phyloP scores from a whole-genome alignment of 1,140 invertebrate species.

The Cylas formicarius region DNA sequence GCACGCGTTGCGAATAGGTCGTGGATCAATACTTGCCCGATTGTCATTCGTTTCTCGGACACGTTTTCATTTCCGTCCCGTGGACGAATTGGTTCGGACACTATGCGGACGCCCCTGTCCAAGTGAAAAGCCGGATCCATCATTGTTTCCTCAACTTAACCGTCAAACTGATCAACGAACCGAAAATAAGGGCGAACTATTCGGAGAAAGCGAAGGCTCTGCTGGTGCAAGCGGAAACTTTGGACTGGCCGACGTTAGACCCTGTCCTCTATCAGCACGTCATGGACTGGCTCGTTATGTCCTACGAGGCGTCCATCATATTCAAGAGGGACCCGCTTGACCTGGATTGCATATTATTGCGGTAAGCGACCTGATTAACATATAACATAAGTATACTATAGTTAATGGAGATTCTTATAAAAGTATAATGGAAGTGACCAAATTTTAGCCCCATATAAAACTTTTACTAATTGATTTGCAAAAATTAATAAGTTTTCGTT shows the following conservation, averaged over 20 bases:
- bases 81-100: slow-evolving; percentile 51
- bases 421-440: too few relatives aligned
- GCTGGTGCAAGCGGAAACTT: slow-evolving; percentile 56
- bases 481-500: too few relatives aligned
- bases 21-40: slow-evolving; percentile 62
- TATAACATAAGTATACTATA: too few relatives aligned
- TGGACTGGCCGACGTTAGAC: slow-evolving; percentile 64
- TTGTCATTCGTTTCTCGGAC: slow-evolving; percentile 62
- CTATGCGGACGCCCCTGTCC: slow-evolving; percentile 39
- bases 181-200: slow-evolving; percentile 53
- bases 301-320: slow-evolving; percentile 64
- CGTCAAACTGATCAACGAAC: slow-evolving; percentile 64
- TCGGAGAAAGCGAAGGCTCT: slow-evolving; percentile 41
- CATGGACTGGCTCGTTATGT: slow-evolving; percentile 71
- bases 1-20: too few relatives aligned
- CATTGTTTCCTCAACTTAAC: slow-evolving; percentile 56
- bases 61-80: slow-evolving; percentile 57
- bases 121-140: slow-evolving; percentile 45
- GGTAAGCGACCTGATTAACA: slow-evolving; percentile 35
- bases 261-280: slow-evolving; percentile 58
- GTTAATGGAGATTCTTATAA: too few relatives aligned
- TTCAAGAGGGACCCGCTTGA: slow-evolving; percentile 45
- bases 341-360: slow-evolving; percentile 43
- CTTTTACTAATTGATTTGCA: too few relatives aligned
- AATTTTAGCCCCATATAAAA: too few relatives aligned